Base-by-base conservation (phyloP, 2,888 invertebrate species). In the Zele albiditarsus region DNA sequence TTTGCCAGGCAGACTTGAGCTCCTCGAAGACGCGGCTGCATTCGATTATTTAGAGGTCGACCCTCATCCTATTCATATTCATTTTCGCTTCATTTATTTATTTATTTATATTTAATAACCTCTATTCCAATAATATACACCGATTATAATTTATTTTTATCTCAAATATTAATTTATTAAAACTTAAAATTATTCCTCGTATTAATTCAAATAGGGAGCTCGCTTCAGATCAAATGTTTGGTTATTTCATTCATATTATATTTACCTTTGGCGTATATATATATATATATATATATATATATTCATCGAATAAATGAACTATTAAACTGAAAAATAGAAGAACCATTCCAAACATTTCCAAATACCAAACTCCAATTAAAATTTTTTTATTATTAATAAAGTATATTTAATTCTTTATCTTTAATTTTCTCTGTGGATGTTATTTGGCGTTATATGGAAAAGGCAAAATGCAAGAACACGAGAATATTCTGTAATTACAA, bases 401-500 rank as follows among this genome's bases (percentile, higher is more conserved):
- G 27, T 28, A 46, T 28, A 31, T 31, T 23, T 57, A 8, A 57
- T 28, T 57, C n/a, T 23, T 2, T 14, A 46, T 46, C 16, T n/a
- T 63, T 42, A 66, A 46, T 58, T 68, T 67, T 73, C 42, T 42
- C 27, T 25, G 14, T 14, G 60, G n/a, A 60, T 62, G 46, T 69
- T 53, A 67, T 42, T 75, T 49, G 5, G 23, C 46, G 73, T 75
- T 65, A 38, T 60, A n/a, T 28, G 67, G 69, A 74, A 73, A 74
- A 76, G 60, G 63, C 74, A 38, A 27, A 23, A 67, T 66, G 74
- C 71, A 75, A 77, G 49, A 65, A 72, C 28, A n/a, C 71, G 67
- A 77, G 74, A 73, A 77, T 77, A 82, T 82, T 83, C 83, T 78
- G 82, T 84, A 87, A 86, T 87, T 86, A 87, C 84, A 86, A 87